Base-by-base conservation (phyloP, 2,888 invertebrate genomes). In the Mesorhabditis sp. region DNA sequence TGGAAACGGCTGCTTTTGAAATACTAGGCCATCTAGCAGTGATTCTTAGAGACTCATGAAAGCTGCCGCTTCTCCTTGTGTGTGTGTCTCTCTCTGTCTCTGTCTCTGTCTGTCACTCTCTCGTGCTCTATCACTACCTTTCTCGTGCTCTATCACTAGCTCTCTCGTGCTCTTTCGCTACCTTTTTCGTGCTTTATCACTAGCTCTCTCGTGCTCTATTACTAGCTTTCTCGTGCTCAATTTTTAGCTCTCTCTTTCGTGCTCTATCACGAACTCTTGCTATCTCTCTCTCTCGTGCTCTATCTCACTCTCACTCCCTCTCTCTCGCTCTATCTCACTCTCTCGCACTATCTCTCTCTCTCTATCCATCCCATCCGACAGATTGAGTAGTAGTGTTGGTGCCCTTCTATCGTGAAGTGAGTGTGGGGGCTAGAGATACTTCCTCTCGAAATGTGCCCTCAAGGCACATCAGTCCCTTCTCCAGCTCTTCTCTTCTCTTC, bases 231-330 rank as follows among this genome's bases (percentile, higher is more conserved):
- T 70, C 4, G 5, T 7, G 28, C n/a, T 13, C 7, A 28, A 15
- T 43, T 42, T 28, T 65, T 42, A 41, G 41, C 5, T 4, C 10
- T 5, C 28, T 15, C 28, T 15, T 1, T 63, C 15, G 10, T 63
- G 28, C 43, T 42, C 43, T 15, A 28, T 42, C 42, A 41, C 43
- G 15, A 5, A n/a, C 43, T 43, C 65, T 15, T 41, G 41, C 62
- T 44, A 4, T 61, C 43, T 43, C 62, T 62, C 64, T 69, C 65
- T 58, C 45, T 43, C 45, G 44, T 63, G 50, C 43, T 15, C 10
- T 62, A 67, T 68, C 69, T 64, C 67, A 4, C 28, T 6, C 45
- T 62, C 67, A 61, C 41, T 65, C 70, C 28, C 67, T 70, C 70
- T 67, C 10, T 63, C 15, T 63, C 64, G 28, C 28, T 28, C 2